phyloP scores from a whole-genome alignment of 2,113 vertebrate species.

The Sapayoa aenigma region DNA sequence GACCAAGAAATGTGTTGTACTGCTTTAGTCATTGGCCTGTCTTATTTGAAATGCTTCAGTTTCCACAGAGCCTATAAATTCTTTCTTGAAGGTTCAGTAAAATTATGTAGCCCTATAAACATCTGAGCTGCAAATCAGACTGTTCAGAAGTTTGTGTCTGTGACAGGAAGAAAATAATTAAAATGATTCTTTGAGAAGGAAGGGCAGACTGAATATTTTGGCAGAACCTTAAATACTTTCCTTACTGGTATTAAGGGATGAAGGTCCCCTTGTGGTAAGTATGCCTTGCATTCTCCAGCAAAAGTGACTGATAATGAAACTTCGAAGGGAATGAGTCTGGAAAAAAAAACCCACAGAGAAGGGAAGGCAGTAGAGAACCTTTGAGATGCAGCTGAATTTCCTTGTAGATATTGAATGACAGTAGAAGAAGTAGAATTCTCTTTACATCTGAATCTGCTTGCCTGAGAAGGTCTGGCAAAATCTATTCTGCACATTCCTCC shows the following conservation, averaged over 20 bases:
- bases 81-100: constrained; percentile 7
- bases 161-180: constrained; percentile 44
- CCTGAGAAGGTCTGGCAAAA: not conserved
- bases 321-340: not conserved
- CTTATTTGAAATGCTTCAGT: constrained; percentile 4
- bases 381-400: not conserved
- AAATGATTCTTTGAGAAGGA: constrained; percentile 1
- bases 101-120: constrained; percentile 25
- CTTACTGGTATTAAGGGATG: not conserved
- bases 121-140: constrained; percentile 24
- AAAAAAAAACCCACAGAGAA: too few species aligned
- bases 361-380: not conserved
- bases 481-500: rapidly evolving
- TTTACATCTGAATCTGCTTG: not conserved
- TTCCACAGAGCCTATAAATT: constrained; percentile 25
- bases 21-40: constrained; percentile 3
- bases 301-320: not conserved
- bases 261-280: not conserved
- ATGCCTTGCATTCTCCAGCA: not conserved
- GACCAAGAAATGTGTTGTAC: not conserved
- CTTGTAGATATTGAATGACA: not conserved
- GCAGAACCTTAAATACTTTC: not conserved
- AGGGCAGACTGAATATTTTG: not conserved
- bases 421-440: not conserved
- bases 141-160: not conserved